Conservation (phyloP, 2,797 vertebrate genomes). For the Natrix natrix region DNA sequence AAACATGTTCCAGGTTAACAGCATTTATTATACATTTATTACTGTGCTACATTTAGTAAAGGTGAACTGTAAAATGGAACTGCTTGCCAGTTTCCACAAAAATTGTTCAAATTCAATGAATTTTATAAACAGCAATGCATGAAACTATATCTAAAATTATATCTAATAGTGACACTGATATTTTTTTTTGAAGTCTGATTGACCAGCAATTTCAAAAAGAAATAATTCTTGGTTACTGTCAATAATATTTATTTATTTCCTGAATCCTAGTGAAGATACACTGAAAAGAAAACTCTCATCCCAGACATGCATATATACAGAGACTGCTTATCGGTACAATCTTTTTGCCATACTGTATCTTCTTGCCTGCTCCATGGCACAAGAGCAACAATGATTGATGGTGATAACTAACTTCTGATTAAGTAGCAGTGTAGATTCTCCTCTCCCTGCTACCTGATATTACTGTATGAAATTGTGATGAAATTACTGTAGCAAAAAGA, state of each 20-base stretch:
- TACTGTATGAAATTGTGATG: not conserved
- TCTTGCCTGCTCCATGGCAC: not conserved
- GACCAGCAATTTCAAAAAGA: not conserved
- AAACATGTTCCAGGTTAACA: not conserved
- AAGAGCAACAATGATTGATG: not conserved
- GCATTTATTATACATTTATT: not conserved
- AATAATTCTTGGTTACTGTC: not conserved
- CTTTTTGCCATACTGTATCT: not conserved
- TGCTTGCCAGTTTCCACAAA: not conserved
- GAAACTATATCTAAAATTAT: slow-evolving; percentile 3
- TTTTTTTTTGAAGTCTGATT: not conserved
- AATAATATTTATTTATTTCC: slow-evolving; percentile 15
- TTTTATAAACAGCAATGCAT: not conserved
- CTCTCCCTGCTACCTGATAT: not conserved
- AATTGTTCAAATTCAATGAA: not conserved
- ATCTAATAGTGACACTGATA: not conserved
- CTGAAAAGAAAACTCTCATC: not conserved
- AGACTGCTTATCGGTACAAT: not conserved
- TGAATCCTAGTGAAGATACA: slow-evolving; percentile 13
- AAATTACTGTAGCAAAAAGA: not conserved
- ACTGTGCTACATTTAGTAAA: not conserved
- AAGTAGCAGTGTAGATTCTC: not conserved
- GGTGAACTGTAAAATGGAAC: not conserved
- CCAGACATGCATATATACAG: not conserved
- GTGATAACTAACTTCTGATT: not conserved